Conservation (phyloP, 2,113 vertebrate genomes). For the Columba janthina region DNA sequence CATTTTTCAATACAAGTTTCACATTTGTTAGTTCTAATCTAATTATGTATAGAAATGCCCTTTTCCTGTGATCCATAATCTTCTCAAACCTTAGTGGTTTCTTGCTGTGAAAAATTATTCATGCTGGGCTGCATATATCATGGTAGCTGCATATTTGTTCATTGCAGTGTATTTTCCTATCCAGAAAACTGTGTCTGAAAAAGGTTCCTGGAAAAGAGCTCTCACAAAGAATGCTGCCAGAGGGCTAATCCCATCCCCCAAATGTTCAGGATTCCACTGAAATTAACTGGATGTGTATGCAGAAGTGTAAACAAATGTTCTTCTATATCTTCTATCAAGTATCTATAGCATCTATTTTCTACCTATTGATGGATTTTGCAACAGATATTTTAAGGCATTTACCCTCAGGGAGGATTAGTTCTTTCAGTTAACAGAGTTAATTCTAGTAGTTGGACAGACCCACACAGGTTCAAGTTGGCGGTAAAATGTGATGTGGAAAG, state of each 20-base stretch:
- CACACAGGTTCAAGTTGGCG: background rate
- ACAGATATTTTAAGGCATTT: background rate
- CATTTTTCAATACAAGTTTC: background rate
- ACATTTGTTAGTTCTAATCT: background rate
- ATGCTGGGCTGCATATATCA: background rate
- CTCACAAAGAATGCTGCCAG: background rate
- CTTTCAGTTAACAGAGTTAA: background rate
- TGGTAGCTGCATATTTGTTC: background rate
- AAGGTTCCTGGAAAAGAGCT: background rate
- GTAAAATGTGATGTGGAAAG: background rate
- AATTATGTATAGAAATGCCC: constrained; percentile 37
- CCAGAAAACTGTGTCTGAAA: background rate
- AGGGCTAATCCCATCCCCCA: background rate
- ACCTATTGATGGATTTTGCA: background rate
- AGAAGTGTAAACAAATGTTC: background rate
- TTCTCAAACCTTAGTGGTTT: background rate
- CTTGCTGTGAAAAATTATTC: constrained; percentile 36
- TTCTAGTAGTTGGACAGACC: background rate
- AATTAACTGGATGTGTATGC: background rate
- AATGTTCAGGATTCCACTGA: background rate
- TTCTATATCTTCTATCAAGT: background rate
- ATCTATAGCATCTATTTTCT: background rate
- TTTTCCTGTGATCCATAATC: constrained; percentile 14
- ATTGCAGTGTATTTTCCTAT: background rate
- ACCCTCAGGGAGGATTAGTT: background rate